Percentiles rank a stretch among this genome's conserved stretches.
Evolutionary conservation across 2,888 invertebrate genomes (phyloP).

Genomic region (Lycocerus yunnanus): DNA sequence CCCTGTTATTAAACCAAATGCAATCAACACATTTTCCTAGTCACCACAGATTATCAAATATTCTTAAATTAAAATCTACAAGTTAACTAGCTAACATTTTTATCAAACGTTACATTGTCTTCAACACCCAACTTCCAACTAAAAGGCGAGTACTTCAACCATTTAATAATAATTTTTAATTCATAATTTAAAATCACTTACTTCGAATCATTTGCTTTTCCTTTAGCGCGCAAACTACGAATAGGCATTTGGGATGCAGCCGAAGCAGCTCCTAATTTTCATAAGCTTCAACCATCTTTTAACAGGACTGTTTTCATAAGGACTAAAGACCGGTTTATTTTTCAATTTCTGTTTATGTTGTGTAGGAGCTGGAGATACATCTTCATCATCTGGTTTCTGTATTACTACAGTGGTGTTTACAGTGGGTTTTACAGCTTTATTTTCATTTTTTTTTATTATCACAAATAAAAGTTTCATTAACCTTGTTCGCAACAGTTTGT

Average conservation of each 20-base stretch:
- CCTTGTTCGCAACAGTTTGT: not conserved
- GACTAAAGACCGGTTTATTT: conserved; percentile 56
- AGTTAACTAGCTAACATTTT: too few species aligned
- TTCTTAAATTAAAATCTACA: too few species aligned
- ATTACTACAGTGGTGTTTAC: not conserved
- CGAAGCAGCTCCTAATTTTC: conserved; percentile 51
- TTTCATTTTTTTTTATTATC: conserved; percentile 5
- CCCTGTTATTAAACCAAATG: too few species aligned
- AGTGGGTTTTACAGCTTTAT: not conserved
- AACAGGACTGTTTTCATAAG: conserved; percentile 63
- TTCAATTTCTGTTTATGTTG: conserved; percentile 19
- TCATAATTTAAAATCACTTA: too few species aligned
- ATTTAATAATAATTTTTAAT: too few species aligned
- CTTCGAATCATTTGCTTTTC: conserved; percentile 45
- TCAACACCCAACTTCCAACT: too few species aligned
- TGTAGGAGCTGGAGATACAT: conserved; percentile 23
- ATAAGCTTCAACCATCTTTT: conserved; percentile 66
- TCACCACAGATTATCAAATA: too few species aligned
- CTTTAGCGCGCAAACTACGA: conserved; percentile 54
- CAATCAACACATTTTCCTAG: too few species aligned
- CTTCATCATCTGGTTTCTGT: conserved; percentile 41
- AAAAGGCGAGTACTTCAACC: too few species aligned
- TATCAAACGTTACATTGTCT: too few species aligned
- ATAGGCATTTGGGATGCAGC: conserved; percentile 37
- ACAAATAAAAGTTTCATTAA: conserved; percentile 31